Base-by-base conservation (phyloP, 2,113 vertebrate species). In the Phaethornis superciliosus region DNA sequence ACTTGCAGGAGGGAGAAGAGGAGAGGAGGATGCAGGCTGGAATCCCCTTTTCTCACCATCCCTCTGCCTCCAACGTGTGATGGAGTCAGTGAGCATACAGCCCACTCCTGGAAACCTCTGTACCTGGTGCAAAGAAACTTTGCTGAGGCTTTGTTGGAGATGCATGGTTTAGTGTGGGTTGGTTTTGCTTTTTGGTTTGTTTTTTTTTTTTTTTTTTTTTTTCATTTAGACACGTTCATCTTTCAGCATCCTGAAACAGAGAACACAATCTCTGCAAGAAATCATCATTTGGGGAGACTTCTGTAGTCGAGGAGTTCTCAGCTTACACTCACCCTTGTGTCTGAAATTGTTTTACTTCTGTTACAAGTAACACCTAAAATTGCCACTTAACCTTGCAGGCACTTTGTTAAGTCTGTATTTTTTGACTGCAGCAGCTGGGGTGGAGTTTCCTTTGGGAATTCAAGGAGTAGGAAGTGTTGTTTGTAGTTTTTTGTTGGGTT, bases 381-480 rank as follows among this genome's bases (percentile, higher is more conserved):
- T 88, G 88, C 82, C 93, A 76, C 76, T 95, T 93, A 95, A 95
- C 93, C 92, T 95, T 42, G 82, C 85, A 90, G 94, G 62, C 82
- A 33, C 85, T 91, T 87, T 68, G 86, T 89, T 94, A 93, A 91
- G 49, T 87, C 93, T 19, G 0, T 93, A 68, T 71, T 96, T 91
- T 91, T 65, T 88, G 85, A 94, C 87, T 94, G 90, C 86, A 46
- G 85, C 58, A 79, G 91, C 88, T 96, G 83, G 89, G 93, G 95
- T 95, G 95, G 94, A 94, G 93, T 94, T 95, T 97, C 94, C 89
- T 97, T 94, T 95, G 93, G 94, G 91, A 97, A 94, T 97, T 95
- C 40, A 97, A 90, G 72, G 90, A 95, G 83, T 95, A 94, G 96
- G 93, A 96, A 96, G 90, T 95, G 78, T 70, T 95, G 85, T 97